phyloP scores from a whole-genome alignment of 1,140 invertebrate genomes.

The Zaprionus inermis region DNA sequence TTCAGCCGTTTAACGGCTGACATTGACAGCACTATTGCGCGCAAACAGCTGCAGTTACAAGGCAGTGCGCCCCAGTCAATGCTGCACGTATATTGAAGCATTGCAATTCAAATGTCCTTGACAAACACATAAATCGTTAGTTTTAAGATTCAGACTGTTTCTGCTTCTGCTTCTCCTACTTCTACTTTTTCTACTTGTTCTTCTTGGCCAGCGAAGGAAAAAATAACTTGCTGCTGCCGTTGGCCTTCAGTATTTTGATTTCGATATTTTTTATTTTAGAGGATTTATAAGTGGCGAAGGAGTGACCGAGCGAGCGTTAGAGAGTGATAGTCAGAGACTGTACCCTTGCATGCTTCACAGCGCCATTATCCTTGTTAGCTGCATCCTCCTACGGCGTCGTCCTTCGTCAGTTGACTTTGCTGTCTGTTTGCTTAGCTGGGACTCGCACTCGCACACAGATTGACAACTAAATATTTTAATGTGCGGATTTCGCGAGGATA shows the following conservation, averaged over 20 bases:
- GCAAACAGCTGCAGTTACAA: too few relatives aligned
- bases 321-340: background rate
- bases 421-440: slow-evolving; percentile 46
- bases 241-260: slow-evolving; percentile 50
- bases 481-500: slow-evolving; percentile 49
- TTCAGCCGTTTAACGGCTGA: background rate
- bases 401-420: slow-evolving; percentile 41
- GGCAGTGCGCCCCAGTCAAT: too few relatives aligned
- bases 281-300: slow-evolving; percentile 47
- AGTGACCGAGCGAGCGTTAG: background rate
- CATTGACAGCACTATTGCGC: slow-evolving; percentile 1
- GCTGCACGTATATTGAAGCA: slow-evolving; percentile 22
- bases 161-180: background rate
- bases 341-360: slow-evolving; percentile 21
- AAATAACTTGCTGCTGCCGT: slow-evolving; percentile 20
- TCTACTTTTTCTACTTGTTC: background rate
- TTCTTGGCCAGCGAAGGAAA: background rate
- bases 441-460: slow-evolving; percentile 15
- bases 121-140: slow-evolving; percentile 54
- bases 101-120: slow-evolving; percentile 63
- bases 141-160: slow-evolving; percentile 47
- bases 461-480: slow-evolving; percentile 72
- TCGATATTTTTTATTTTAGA: slow-evolving; percentile 60
- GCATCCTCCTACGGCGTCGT: slow-evolving; percentile 10
- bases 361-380: slow-evolving; percentile 45